Percentiles rank a stretch among this genome's conserved stretches.
These are phyloP conservation scores for Trematomus loennbergii DNA, from an alignment of 2,113 vertebrate species.

Conservation along the genomic window DNA sequence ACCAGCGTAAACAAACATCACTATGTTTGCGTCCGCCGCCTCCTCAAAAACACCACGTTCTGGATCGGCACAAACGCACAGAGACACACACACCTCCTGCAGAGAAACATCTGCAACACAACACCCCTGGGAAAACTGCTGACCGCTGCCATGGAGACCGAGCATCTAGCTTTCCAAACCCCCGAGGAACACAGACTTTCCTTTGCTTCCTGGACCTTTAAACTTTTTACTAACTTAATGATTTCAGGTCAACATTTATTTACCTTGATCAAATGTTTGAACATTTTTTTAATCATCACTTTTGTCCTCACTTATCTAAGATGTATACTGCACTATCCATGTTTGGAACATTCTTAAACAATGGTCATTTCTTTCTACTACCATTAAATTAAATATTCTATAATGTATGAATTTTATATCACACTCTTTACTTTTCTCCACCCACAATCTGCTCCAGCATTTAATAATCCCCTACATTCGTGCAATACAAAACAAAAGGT, in stretches of 20 bases:
- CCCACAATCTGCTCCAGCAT: neutral
- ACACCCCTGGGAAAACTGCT: conserved; percentile 62
- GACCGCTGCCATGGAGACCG: conserved; percentile 76
- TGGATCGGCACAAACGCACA: conserved; percentile 45
- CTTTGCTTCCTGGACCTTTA: conserved; percentile 27
- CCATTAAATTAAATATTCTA: too few species aligned
- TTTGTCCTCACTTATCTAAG: neutral
- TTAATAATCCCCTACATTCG: neutral
- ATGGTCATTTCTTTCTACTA: too few species aligned
- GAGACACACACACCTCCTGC: conserved; percentile 58
- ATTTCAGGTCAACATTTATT: conserved; percentile 25
- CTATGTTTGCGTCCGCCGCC: conserved; percentile 57
- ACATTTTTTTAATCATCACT: neutral
- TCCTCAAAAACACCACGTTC: conserved; percentile 58
- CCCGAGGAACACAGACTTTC: conserved; percentile 22
- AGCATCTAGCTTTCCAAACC: conserved; percentile 61
- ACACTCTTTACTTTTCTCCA: neutral
- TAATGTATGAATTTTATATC: neutral
- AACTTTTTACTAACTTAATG: conserved; percentile 27
- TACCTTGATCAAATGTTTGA: neutral
- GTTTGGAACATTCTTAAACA: neutral
- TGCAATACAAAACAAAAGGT: conserved; percentile 3
- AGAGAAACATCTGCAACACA: conserved; percentile 83
- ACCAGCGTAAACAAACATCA: conserved; percentile 72
- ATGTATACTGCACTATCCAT: neutral